A percentile compares a stretch with the other conserved stretches of the same genome.
Conservation (phyloP, 1,140 invertebrate genomes). For the Bombus pyrosoma region DNA sequence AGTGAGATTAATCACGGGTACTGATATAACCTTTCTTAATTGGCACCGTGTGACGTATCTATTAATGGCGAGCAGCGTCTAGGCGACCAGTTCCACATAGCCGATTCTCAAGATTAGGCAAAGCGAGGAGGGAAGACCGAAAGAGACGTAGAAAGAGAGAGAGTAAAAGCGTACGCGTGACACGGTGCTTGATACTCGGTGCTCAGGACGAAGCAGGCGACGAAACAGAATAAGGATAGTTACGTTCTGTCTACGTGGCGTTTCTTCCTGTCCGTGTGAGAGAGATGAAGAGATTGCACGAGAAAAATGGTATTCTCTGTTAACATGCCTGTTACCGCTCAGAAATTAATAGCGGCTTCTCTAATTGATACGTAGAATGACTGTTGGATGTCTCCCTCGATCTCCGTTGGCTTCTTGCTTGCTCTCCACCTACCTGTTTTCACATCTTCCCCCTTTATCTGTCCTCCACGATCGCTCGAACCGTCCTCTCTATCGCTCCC, state of each 20-base stretch:
- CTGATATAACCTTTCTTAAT: conserved; percentile 67
- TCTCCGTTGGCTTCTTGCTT: conserved; percentile 30
- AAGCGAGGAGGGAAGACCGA: conserved; percentile 35
- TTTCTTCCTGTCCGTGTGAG: conserved; percentile 19
- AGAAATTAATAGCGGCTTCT: conserved; percentile 74
- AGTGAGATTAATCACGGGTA: conserved; percentile 68
- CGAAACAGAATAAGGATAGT: not conserved
- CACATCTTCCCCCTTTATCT: conserved; percentile 41
- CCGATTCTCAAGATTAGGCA: conserved; percentile 71
- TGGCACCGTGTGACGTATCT: conserved; percentile 72
- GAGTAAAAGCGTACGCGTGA: not conserved
- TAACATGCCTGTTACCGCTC: conserved; percentile 70
- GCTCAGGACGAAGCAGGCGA: not conserved
- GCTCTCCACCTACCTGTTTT: conserved; percentile 43
- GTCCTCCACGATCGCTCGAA: conserved; percentile 33
- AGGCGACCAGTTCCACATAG: conserved; percentile 1
- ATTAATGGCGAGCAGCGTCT: conserved; percentile 68
- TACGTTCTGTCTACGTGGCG: not conserved
- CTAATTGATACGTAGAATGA: conserved; percentile 77
- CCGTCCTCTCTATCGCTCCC: conserved; percentile 38
- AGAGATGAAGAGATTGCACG: conserved; percentile 58
- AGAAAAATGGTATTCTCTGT: conserved; percentile 72
- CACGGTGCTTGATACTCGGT: not conserved
- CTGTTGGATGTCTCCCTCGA: conserved; percentile 54
- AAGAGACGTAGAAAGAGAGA: conserved; percentile 5